Evolutionary conservation across 2,113 vertebrate species (phyloP).

Genomic region (Hippopotamus amphibius): DNA sequence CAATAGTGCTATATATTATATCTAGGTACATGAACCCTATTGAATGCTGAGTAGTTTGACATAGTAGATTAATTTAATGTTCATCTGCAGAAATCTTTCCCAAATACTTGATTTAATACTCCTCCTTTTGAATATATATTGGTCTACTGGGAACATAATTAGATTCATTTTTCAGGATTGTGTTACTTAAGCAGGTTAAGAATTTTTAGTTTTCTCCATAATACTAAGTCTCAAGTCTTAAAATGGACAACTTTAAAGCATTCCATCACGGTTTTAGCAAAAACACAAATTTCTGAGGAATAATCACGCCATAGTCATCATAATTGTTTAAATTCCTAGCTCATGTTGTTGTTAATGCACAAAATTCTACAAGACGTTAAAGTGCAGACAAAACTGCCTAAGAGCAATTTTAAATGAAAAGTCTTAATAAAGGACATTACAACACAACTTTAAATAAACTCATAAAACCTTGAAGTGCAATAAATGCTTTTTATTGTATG

Average conservation of each 20-base stretch:
- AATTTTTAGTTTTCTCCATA: conserved; percentile 45
- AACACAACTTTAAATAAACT: conserved; percentile 77
- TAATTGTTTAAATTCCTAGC: conserved; percentile 54
- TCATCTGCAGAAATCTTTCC: conserved; percentile 7
- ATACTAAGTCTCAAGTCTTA: conserved; percentile 44
- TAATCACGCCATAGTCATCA: conserved; percentile 7
- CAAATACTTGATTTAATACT: conserved; percentile 47
- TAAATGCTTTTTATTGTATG: conserved; percentile 92
- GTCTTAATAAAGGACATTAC: conserved; percentile 46
- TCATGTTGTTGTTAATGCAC: not conserved
- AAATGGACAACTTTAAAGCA: conserved; percentile 28
- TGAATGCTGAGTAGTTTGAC: conserved; percentile 5
- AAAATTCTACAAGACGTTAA: conserved; percentile 52
- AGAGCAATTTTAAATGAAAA: conserved; percentile 59
- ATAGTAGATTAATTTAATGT: not conserved
- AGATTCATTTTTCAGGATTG: conserved; percentile 8
- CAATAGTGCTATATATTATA: not conserved
- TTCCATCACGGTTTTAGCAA: conserved; percentile 35
- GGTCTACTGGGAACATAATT: not conserved
- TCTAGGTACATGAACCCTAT: conserved; percentile 15
- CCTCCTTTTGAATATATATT: conserved; percentile 13
- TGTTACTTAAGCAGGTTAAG: not conserved
- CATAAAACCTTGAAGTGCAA: conserved; percentile 87
- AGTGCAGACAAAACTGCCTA: conserved; percentile 5
- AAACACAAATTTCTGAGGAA: conserved; percentile 1